Evolutionary conservation across 2,888 invertebrate species (phyloP), one percentile per base, ranked within the genome.

Genomic region (Molorchus minor): DNA sequence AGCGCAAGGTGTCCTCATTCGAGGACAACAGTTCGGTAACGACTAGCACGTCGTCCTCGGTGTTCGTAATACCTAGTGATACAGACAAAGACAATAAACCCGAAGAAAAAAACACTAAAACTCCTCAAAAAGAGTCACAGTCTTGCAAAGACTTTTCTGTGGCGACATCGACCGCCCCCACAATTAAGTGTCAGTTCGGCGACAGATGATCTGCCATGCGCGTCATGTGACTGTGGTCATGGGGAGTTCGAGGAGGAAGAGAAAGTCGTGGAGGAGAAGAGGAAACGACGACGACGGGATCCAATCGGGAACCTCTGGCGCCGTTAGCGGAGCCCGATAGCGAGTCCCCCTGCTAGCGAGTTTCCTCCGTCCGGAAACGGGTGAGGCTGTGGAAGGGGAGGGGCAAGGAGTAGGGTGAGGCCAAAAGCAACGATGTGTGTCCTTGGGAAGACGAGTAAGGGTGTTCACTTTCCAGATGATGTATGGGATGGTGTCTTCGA

Each of bases 381-480:
- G 33, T 21, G 44, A 58, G 12, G 47, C 15, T 12, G 56, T 16
- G 20, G 60, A 60, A 40, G 61, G 58, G 20, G 68, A 62, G 90
- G 87, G 68, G 85, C 85, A n/a, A 38, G 61, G 29, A n/a, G 80
- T n/a, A 81, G 64, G 77, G 80, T 71, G 82, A 82, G 67, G 75
- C 81, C 61, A 87, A 88, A 82, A 86, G 87, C 82, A 92, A 90
- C 82, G 92, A 93, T 82, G 89, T 94, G 79, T 95, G 94, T 84
- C 94, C 94, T 58, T 95, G 95, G 94, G 94, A 94, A 86, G 93
- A 94, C 84, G 94, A 94, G 94, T 94, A 86, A 92, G 94, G 91
- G 81, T 35, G 21, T 55, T 56, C 16, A 29, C 25, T 52, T 52
- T 41, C 52, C 49, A 40, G 38, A 36, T 29, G 30, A 10, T 30